These are phyloP conservation scores for Cheilosia variabilis DNA, from an alignment of 2,888 invertebrate genomes.

Conservation along the genomic window DNA sequence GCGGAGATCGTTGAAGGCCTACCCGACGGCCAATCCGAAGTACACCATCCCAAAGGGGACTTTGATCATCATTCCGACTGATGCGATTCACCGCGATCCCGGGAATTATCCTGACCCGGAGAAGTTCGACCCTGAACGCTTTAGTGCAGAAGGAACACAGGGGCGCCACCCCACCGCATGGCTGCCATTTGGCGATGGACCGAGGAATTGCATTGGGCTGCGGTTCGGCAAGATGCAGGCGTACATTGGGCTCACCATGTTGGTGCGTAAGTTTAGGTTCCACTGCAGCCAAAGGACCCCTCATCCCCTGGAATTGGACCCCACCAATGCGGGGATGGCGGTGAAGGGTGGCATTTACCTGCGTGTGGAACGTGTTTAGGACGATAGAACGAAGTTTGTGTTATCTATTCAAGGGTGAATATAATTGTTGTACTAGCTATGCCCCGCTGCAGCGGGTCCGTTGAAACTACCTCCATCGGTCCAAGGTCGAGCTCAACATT, in stretches of 20 bases:
- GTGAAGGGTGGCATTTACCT: conserved; percentile 74
- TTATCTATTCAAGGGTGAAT: no score
- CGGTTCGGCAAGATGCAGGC: conserved; percentile 71
- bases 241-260: conserved; percentile 17
- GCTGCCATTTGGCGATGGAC: conserved; percentile 81
- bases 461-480: no score
- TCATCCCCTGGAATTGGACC: conserved; percentile 53
- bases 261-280: conserved; percentile 48
- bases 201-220: conserved; percentile 81
- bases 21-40: conserved; percentile 84
- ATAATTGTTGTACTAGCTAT: no score
- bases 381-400: no score
- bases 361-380: conserved; percentile 46
- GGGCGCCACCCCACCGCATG: conserved; percentile 82
- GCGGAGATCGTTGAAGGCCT: conserved; percentile 84
- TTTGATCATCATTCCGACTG: conserved; percentile 76
- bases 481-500: no score
- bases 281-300: conserved; percentile 48
- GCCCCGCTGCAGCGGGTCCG: no score
- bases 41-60: conserved; percentile 83
- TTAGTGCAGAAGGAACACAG: conserved; percentile 84
- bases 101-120: conserved; percentile 85
- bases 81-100: conserved; percentile 85
- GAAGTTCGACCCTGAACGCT: conserved; percentile 86
- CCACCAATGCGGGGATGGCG: conserved; percentile 23